phyloP scores from a whole-genome alignment of 1,140 invertebrate genomes.

The Sminthurides bifidus region DNA sequence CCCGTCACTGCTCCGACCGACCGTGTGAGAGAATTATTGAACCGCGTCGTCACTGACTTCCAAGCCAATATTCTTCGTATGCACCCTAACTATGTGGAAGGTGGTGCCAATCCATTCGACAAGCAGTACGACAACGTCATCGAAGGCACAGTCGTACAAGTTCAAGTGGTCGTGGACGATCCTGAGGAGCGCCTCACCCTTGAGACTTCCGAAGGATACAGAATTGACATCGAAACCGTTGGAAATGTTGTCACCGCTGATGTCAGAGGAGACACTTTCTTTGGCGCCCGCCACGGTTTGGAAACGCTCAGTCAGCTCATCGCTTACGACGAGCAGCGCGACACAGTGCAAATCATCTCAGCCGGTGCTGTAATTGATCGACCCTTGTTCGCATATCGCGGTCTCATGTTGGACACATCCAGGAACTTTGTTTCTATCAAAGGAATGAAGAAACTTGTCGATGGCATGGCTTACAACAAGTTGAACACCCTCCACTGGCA shows the following conservation, averaged over 20 bases:
- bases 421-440: conserved; percentile 34
- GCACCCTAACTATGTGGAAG: conserved; percentile 31
- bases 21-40: conserved; percentile 29
- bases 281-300: conserved; percentile 35
- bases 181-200: conserved; percentile 30
- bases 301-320: conserved; percentile 35
- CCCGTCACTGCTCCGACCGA: conserved; percentile 32
- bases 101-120: conserved; percentile 28
- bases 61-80: conserved; percentile 29
- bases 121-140: conserved; percentile 32
- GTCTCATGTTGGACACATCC: conserved; percentile 33
- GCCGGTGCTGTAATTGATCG: conserved; percentile 32
- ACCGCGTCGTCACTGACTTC: conserved; percentile 30
- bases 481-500: conserved; percentile 38
- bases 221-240: conserved; percentile 32
- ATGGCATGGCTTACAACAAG: conserved; percentile 37
- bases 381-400: conserved; percentile 33
- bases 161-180: conserved; percentile 31
- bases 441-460: conserved; percentile 34
- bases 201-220: conserved; percentile 31
- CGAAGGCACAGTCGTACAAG: conserved; percentile 32
- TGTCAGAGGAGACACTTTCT: conserved; percentile 33
- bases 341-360: conserved; percentile 30
- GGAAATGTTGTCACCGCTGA: conserved; percentile 31
- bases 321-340: conserved; percentile 31